phyloP scores from a whole-genome alignment of 2,888 invertebrate species.

The Rhingia rostrata region DNA sequence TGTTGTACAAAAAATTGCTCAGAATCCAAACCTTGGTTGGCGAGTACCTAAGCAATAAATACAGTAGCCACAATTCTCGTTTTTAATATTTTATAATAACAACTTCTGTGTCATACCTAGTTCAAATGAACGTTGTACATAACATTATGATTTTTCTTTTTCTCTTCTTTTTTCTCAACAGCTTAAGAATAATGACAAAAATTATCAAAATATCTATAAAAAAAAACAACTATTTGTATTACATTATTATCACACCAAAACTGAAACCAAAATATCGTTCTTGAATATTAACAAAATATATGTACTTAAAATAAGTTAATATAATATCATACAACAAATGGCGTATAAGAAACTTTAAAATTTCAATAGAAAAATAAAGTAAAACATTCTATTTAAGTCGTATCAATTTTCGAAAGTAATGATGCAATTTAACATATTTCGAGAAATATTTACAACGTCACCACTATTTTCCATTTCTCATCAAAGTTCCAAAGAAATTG shows the following conservation, averaged over 20 bases:
- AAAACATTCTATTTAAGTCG: slow-evolving; percentile 32
- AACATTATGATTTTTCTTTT: slow-evolving; percentile 64
- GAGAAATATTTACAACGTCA: slow-evolving; percentile 37
- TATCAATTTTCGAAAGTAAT: slow-evolving; percentile 1
- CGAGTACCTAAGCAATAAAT: background rate
- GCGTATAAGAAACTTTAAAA: slow-evolving; percentile 30
- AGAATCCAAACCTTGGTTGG: slow-evolving; percentile 11
- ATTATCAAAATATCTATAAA: slow-evolving; percentile 48
- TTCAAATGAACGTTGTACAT: slow-evolving; percentile 53
- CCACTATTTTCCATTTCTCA: slow-evolving; percentile 36
- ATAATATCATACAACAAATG: slow-evolving; percentile 14
- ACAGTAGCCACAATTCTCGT: slow-evolving; percentile 58
- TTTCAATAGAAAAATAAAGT: slow-evolving; percentile 31
- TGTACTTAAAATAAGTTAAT: slow-evolving; percentile 59
- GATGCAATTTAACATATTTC: slow-evolving; percentile 43
- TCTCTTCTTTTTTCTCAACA: slow-evolving; percentile 71
- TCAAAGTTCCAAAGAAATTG: slow-evolving; percentile 28
- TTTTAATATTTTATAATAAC: slow-evolving; percentile 34
- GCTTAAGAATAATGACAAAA: slow-evolving; percentile 61
- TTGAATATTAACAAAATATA: slow-evolving; percentile 52
- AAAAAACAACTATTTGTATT: slow-evolving; percentile 57
- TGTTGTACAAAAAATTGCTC: slow-evolving; percentile 5
- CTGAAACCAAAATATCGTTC: slow-evolving; percentile 47
- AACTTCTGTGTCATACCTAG: slow-evolving; percentile 42
- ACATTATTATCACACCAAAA: slow-evolving; percentile 55